Evolutionary conservation across 2,888 invertebrate genomes (phyloP).

Genomic region (Chrysolina haemoptera): DNA sequence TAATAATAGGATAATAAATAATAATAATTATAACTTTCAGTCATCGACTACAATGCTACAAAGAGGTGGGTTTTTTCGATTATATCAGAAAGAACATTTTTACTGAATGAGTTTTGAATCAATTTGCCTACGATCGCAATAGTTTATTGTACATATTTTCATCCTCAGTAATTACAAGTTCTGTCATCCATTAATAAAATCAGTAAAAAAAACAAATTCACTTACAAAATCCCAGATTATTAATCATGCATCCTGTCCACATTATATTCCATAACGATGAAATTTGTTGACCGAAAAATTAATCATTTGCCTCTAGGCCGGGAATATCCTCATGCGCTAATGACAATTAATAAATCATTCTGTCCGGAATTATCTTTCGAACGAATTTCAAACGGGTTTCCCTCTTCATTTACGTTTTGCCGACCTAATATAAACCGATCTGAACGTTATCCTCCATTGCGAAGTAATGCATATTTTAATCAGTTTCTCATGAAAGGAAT

Average conservation of each 20-base stretch:
- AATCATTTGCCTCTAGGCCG: neutral
- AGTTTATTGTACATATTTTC: no score
- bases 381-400: neutral
- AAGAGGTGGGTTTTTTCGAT: no score
- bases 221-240: neutral
- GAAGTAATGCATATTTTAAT: neutral
- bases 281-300: constrained; percentile 1
- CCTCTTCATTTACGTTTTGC: constrained; percentile 12
- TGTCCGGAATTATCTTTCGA: neutral
- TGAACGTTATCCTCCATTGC: neutral
- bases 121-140: no score
- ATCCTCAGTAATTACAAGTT: no score
- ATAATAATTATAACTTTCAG: no score
- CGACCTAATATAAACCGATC: neutral
- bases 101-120: no score
- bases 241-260: neutral
- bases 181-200: no score
- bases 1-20: no score
- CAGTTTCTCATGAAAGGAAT: neutral
- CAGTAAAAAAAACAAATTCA: neutral
- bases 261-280: neutral
- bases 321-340: neutral
- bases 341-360: neutral
- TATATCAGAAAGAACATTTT: no score
- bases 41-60: no score